phyloP scores from a whole-genome alignment of 2,888 invertebrate genomes.

The Nysson spinosus region DNA sequence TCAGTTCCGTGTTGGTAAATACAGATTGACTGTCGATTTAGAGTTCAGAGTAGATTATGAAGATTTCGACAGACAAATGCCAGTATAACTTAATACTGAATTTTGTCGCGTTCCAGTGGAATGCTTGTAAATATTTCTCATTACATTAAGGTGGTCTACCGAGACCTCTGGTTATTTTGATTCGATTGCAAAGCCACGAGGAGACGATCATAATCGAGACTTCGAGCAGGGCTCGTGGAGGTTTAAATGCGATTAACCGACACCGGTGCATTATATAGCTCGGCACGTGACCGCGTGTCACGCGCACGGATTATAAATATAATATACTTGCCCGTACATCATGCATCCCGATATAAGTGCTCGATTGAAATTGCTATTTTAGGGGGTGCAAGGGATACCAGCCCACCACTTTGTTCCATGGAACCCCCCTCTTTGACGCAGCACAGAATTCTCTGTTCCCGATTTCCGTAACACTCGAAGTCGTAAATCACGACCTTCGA shows the following conservation, averaged over 20 bases:
- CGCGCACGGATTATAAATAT: slow-evolving; percentile 76
- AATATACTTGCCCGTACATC: slow-evolving; percentile 65
- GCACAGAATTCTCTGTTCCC: neutral
- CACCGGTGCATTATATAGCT: slow-evolving; percentile 50
- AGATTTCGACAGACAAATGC: no score
- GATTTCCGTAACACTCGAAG: slow-evolving; percentile 3
- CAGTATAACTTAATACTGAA: no score
- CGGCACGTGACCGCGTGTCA: slow-evolving; percentile 74
- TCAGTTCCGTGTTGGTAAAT: no score
- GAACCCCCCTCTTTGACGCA: slow-evolving; percentile 1
- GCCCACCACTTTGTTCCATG: neutral
- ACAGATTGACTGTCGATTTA: no score
- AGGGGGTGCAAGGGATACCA: slow-evolving; percentile 13
- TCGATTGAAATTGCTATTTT: slow-evolving; percentile 43
- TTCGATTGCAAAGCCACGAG: slow-evolving; percentile 68
- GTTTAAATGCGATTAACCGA: slow-evolving; percentile 72
- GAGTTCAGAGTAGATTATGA: no score
- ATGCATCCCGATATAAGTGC: slow-evolving; percentile 51
- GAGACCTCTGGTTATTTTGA: slow-evolving; percentile 62
- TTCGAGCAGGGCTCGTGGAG: slow-evolving; percentile 44
- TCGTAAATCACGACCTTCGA: slow-evolving; percentile 53
- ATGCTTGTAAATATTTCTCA: slow-evolving; percentile 53
- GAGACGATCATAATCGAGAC: slow-evolving; percentile 61
- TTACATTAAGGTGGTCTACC: slow-evolving; percentile 54
- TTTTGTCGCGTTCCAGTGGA: neutral